A percentile compares a stretch with the other conserved stretches of the same genome.
Evolutionary conservation across 2,888 invertebrate genomes (phyloP).

Genomic region (Plebejus melissa): DNA sequence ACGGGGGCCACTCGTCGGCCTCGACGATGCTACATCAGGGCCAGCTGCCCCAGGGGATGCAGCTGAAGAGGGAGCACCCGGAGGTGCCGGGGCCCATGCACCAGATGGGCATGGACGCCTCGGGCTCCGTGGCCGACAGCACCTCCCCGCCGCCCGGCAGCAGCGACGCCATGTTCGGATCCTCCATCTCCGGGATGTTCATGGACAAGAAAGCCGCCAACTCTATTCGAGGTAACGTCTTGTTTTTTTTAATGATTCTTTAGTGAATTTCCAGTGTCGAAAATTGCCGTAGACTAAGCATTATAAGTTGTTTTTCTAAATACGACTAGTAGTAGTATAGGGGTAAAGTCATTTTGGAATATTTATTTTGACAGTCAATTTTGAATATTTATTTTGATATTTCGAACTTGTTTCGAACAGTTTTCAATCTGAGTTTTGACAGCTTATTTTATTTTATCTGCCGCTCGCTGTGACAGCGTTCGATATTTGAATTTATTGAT

Average conservation of each 20-base stretch:
- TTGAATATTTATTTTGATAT: not conserved
- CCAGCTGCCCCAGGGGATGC: constrained; percentile 57
- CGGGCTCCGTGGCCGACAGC: constrained; percentile 77
- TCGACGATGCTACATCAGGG: constrained; percentile 68
- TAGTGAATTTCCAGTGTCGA: not conserved
- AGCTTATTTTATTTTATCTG: not conserved
- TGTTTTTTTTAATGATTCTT: not conserved
- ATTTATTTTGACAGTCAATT: not conserved
- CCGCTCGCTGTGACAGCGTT: not conserved
- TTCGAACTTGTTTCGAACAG: not conserved
- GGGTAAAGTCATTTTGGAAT: not conserved
- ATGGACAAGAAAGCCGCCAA: constrained; percentile 81
- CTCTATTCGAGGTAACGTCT: constrained; percentile 81
- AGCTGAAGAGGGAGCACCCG: constrained; percentile 64
- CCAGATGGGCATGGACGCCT: constrained; percentile 63
- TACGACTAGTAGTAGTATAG: not conserved
- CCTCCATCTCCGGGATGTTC: constrained; percentile 69
- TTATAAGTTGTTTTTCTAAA: not conserved
- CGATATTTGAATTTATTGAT: not conserved
- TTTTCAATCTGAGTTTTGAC: not conserved
- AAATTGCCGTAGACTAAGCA: not conserved
- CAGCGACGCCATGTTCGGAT: constrained; percentile 68
- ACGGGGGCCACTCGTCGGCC: constrained; percentile 69
- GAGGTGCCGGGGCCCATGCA: constrained; percentile 59
- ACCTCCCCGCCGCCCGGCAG: constrained; percentile 79